Evolutionary conservation across 2,113 vertebrate species (phyloP).

Genomic region (Epinephelus cyanopodus): DNA sequence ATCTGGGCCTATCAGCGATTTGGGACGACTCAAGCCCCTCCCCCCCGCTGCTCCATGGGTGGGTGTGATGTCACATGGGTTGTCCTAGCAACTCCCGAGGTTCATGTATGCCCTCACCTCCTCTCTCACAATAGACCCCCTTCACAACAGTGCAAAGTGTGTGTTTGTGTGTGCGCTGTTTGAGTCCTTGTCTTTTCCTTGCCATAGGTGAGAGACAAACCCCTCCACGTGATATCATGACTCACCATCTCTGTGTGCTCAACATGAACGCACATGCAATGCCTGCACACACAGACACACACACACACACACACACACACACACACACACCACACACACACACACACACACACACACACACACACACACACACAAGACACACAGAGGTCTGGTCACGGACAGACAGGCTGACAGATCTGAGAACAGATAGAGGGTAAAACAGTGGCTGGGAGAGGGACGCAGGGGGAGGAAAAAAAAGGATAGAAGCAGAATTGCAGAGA

Average conservation of each 20-base stretch:
- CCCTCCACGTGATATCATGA: slow-evolving; percentile 67
- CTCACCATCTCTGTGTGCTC: slow-evolving; percentile 56
- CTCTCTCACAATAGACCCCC: slow-evolving; percentile 43
- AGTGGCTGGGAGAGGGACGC: slow-evolving; percentile 25
- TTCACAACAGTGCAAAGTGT: slow-evolving; percentile 29
- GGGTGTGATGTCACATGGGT: slow-evolving; percentile 77
- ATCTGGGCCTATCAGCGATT: slow-evolving; percentile 61
- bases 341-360: not conserved
- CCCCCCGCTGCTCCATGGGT: slow-evolving; percentile 49
- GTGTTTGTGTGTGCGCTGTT: slow-evolving; percentile 19
- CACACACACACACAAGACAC: slow-evolving; percentile 1
- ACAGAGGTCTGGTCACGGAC: slow-evolving; percentile 45
- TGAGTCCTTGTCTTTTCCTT: slow-evolving; percentile 70
- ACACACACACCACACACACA: not conserved
- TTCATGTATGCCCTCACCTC: slow-evolving; percentile 66
- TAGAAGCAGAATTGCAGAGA: slow-evolving; percentile 46
- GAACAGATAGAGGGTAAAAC: slow-evolving; percentile 45
- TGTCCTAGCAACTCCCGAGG: slow-evolving; percentile 77
- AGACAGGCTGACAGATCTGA: slow-evolving; percentile 59
- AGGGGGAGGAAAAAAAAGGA: slow-evolving; percentile 28
- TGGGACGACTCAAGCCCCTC: slow-evolving; percentile 53
- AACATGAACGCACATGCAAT: slow-evolving; percentile 34
- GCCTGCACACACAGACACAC: not conserved
- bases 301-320: not conserved
- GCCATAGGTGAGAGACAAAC: slow-evolving; percentile 66